Evolutionary conservation across 2,888 invertebrate genomes (phyloP).

Genomic region (Matsumyia berberina): DNA sequence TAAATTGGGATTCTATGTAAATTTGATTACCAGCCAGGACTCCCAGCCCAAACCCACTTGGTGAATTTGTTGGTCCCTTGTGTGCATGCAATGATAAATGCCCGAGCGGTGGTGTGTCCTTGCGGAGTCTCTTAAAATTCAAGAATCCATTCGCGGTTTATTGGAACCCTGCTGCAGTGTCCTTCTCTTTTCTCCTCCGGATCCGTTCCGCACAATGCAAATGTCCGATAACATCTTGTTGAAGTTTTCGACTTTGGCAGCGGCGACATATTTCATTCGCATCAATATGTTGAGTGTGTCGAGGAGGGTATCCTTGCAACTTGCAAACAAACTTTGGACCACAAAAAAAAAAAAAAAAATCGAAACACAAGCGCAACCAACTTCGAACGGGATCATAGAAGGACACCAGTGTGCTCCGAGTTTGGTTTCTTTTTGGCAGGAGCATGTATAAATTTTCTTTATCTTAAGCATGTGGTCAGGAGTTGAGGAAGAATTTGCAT

Average conservation of each 20-base stretch:
- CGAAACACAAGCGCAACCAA: not conserved
- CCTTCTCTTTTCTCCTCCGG: too few relatives aligned
- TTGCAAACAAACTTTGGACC: slow-evolving; percentile 55
- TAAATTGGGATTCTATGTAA: slow-evolving; percentile 77
- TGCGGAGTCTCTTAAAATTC: slow-evolving; percentile 71
- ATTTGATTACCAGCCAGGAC: slow-evolving; percentile 76
- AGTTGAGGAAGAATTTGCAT: slow-evolving; percentile 52
- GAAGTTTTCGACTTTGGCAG: slow-evolving; percentile 53
- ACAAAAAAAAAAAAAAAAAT: not conserved
- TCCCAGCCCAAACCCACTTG: slow-evolving; percentile 16
- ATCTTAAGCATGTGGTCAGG: slow-evolving; percentile 63
- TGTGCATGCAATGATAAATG: slow-evolving; percentile 70
- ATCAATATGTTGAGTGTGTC: slow-evolving; percentile 50
- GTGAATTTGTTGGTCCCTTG: slow-evolving; percentile 54
- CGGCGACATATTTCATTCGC: slow-evolving; percentile 70
- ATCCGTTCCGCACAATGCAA: slow-evolving; percentile 53
- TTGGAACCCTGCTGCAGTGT: slow-evolving; percentile 26
- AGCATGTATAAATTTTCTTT: slow-evolving; percentile 46
- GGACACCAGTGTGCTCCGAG: not conserved
- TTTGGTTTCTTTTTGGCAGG: slow-evolving; percentile 28
- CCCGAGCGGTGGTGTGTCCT: slow-evolving; percentile 38
- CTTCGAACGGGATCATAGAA: too few relatives aligned
- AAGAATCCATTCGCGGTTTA: slow-evolving; percentile 74
- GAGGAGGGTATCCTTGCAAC: slow-evolving; percentile 28
- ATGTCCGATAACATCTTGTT: slow-evolving; percentile 71